phyloP scores from a whole-genome alignment of 2,888 invertebrate species.

The Isoperla grammatica region DNA sequence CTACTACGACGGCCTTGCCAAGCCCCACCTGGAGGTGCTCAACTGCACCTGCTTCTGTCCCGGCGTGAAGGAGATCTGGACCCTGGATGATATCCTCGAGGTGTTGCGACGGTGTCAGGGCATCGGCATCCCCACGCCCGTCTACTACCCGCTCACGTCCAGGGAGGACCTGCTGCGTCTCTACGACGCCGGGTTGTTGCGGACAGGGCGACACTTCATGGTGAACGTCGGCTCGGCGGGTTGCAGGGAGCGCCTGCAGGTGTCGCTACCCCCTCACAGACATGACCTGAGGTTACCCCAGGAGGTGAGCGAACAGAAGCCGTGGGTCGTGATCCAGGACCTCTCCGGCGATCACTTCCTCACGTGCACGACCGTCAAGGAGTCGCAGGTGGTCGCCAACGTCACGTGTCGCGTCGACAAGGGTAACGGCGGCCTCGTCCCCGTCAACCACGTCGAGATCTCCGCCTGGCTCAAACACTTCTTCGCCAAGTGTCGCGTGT shows the following conservation, averaged over 20 bases:
- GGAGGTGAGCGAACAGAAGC: conserved; percentile 66
- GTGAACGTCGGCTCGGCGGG: conserved; percentile 70
- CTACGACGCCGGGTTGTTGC: conserved; percentile 59
- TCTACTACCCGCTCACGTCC: conserved; percentile 60
- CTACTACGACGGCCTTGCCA: conserved; percentile 76
- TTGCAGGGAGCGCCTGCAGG: conserved; percentile 63
- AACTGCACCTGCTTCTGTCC: conserved; percentile 81
- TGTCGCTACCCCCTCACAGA: conserved; percentile 60
- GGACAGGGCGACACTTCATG: conserved; percentile 60
- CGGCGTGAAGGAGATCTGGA: conserved; percentile 64
- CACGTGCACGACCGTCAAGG: conserved; percentile 77
- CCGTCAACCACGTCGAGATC: conserved; percentile 59
- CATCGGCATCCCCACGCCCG: conserved; percentile 61
- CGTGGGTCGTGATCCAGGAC: conserved; percentile 75
- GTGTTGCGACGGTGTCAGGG: conserved; percentile 64
- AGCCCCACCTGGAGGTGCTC: conserved; percentile 70
- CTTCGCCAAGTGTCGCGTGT: conserved; percentile 58
- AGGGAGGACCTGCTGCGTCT: conserved; percentile 61
- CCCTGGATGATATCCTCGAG: conserved; percentile 72
- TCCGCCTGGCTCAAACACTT: conserved; percentile 67
- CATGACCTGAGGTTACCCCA: conserved; percentile 59
- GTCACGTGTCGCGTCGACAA: conserved; percentile 70
- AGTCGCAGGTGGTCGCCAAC: conserved; percentile 71
- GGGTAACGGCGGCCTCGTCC: conserved; percentile 60
- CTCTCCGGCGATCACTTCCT: conserved; percentile 69